Evolutionary conservation across 2,113 vertebrate genomes (phyloP), one percentile per base, ranked within the genome.

Genomic region (Chaenogobius annularis): DNA sequence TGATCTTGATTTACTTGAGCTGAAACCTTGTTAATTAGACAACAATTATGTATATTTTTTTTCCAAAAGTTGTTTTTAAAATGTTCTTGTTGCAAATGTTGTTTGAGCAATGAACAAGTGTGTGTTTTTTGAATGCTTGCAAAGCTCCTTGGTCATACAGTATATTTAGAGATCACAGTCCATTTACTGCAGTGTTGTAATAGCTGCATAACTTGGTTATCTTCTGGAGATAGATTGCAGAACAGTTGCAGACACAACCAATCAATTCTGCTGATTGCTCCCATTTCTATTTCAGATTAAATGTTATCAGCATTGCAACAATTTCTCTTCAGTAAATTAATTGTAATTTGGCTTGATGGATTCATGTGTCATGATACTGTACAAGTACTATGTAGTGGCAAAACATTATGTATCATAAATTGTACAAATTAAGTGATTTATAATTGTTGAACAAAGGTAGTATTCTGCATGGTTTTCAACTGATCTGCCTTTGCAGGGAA

Each of bases 201-300:
- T 13, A 35, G 23, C 26, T 9, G 58, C 26, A 35, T 35, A 35
- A 35, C 58, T 37, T 14, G 22, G 23, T 61, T 61, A 61, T 61
- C 58, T 17, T 26, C 14, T 17, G 15, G 58, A 61, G 58, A 61
- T 37, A 26, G 26, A 61, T 61, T 35, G 26, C 58, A 61, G 58
- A 35, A 26, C 56, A 14, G 56, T 31, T 59, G 23, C 56, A 59
- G 56, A 59, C 56, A 59, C 56, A 59, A 61, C 76, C 69, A 74
- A 17, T 67, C 44, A 64, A 66, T 70, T 67, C 74, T 66, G 64
- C 62, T 79, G 66, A 87, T 85, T 76, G 37, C 73, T 82, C 71
- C 70, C 59, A 80, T 83, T 84, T 79, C 35, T 80, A 78, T 77
- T 48, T 80, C 68, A 74, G 77, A 79, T 72, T 77, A 66, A 76